A percentile compares a stretch with the other conserved stretches of the same genome.
Conservation (phyloP, 2,797 vertebrate genomes). For the Micrastur ruficollis region DNA sequence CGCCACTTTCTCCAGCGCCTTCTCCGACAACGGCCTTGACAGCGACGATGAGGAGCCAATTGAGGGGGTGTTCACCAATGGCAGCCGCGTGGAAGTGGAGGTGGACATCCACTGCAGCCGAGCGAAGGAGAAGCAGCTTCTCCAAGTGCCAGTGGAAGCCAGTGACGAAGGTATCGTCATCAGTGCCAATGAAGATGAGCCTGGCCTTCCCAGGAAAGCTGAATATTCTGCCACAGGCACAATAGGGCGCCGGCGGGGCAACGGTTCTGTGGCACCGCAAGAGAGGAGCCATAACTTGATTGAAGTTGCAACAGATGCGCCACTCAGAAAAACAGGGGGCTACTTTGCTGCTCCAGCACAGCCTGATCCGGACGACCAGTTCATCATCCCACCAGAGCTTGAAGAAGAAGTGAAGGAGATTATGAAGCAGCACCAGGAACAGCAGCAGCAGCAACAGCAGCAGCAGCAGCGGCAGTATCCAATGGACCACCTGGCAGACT, state of each 20-base stretch:
- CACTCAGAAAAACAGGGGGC: slow-evolving; percentile 88
- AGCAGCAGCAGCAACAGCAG: slow-evolving; percentile 68
- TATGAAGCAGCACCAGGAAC: slow-evolving; percentile 96
- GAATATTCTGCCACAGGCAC: slow-evolving; percentile 64
- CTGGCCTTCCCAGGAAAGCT: slow-evolving; percentile 57
- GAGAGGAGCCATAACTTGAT: slow-evolving; percentile 96
- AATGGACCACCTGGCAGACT: slow-evolving; percentile 77
- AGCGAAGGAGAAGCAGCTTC: slow-evolving; percentile 61
- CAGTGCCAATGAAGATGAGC: slow-evolving; percentile 77
- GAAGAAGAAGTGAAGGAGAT: slow-evolving; percentile 98
- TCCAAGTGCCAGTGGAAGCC: slow-evolving; percentile 73
- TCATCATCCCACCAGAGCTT: slow-evolving; percentile 96
- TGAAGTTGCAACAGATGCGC: slow-evolving; percentile 89
- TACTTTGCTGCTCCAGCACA: slow-evolving; percentile 96
- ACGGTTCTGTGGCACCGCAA: slow-evolving; percentile 90
- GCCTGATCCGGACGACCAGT: slow-evolving; percentile 95
- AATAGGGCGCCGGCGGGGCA: slow-evolving; percentile 83
- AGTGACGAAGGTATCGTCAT: slow-evolving; percentile 80
- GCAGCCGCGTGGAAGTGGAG: slow-evolving; percentile 93
- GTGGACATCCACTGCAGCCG: slow-evolving; percentile 90
- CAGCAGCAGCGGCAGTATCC: slow-evolving; percentile 64
- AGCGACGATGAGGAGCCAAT: slow-evolving; percentile 97
- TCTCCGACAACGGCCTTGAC: slow-evolving; percentile 95
- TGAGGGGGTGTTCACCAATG: slow-evolving; percentile 93
- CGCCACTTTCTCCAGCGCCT: slow-evolving; percentile 95